These are phyloP conservation scores for Numenius arquata DNA, from an alignment of 2,113 vertebrate species.

Conservation along the genomic window DNA sequence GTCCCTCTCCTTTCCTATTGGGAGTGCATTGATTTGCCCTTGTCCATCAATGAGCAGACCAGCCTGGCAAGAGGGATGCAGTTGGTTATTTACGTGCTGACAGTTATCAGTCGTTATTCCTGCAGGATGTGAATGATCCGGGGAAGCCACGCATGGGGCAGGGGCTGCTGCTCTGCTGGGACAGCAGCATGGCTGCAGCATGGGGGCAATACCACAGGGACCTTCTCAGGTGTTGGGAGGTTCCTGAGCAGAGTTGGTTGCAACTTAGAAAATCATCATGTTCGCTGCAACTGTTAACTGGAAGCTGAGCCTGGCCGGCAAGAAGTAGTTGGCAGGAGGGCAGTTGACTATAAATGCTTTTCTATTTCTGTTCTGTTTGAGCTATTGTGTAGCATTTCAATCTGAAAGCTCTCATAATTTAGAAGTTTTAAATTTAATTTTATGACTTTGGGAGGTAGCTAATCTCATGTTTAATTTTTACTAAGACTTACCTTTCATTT, in stretches of 20 bases:
- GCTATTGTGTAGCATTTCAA: not conserved
- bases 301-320: not conserved
- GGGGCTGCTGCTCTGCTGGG: not conserved
- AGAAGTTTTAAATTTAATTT: not conserved
- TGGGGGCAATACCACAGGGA: not conserved
- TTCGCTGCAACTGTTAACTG: not conserved
- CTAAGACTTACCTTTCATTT: not conserved
- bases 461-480: not conserved
- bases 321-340: not conserved
- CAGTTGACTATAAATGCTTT: not conserved
- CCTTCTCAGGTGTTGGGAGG: not conserved
- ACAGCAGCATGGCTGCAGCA: accelerated
- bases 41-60: not conserved
- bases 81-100: not conserved
- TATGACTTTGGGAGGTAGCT: not conserved
- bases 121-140: not conserved
- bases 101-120: not conserved
- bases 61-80: not conserved
- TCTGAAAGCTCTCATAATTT: not conserved
- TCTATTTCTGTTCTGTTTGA: not conserved
- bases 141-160: accelerated
- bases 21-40: not conserved
- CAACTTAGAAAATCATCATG: accelerated
- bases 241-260: not conserved
- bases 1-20: not conserved